Conservation (phyloP, 2,113 vertebrate species). For the Uria aalge region DNA sequence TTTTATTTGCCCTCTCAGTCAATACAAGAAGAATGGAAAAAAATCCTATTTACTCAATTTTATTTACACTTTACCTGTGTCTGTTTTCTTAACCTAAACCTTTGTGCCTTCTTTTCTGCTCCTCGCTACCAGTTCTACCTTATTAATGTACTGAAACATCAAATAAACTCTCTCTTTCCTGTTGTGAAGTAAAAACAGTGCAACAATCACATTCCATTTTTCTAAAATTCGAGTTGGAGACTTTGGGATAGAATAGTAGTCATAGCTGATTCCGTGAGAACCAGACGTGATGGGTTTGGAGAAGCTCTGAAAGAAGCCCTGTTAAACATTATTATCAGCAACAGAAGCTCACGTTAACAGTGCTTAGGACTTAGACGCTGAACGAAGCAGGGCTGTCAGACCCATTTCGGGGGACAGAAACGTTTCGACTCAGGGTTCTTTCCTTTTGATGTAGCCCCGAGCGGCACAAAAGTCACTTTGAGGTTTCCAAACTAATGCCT, state of each 20-base stretch:
- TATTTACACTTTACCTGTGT: neutral
- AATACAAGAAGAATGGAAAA: neutral
- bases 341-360: neutral
- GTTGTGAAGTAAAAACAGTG: neutral
- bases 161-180: neutral
- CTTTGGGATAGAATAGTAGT: neutral
- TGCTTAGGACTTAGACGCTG: neutral
- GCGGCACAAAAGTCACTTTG: neutral
- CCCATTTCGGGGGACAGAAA: neutral
- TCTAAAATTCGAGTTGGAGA: neutral
- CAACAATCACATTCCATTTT: conserved; percentile 4
- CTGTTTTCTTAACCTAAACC: neutral
- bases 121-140: neutral
- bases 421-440: neutral
- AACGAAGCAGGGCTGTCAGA: neutral
- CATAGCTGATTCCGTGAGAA: neutral
- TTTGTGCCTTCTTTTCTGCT: neutral
- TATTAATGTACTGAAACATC: neutral
- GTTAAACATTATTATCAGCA: conserved; percentile 1
- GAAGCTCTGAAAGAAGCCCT: neutral
- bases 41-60: neutral
- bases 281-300: neutral
- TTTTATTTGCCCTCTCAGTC: neutral
- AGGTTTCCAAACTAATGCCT: neutral
- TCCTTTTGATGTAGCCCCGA: neutral